phyloP scores from a whole-genome alignment of 2,797 vertebrate genomes.

The Hylomyscus alleni region DNA sequence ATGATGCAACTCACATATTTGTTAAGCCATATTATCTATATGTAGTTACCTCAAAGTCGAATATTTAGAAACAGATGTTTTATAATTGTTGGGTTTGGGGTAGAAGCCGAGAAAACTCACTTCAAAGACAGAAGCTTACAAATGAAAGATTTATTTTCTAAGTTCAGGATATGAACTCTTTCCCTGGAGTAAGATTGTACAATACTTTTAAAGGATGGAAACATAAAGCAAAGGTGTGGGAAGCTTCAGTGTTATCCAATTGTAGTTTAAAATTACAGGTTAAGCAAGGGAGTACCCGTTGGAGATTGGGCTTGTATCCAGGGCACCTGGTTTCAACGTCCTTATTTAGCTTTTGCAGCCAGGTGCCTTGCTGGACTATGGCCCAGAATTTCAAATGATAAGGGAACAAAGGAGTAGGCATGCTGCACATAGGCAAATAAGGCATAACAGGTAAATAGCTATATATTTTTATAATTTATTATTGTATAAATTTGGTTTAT shows the following conservation, averaged over 20 bases:
- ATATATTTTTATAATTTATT: background rate
- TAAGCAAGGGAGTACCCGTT: background rate
- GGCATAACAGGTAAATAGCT: background rate
- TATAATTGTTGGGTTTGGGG: background rate
- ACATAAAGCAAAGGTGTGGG: background rate
- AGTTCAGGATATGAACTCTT: background rate
- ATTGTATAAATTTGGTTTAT: background rate
- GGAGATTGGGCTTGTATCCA: background rate
- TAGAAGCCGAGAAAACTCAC: background rate
- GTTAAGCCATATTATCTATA: background rate
- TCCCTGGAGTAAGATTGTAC: background rate
- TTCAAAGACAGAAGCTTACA: background rate
- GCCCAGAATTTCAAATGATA: background rate
- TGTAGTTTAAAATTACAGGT: background rate
- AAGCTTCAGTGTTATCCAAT: background rate
- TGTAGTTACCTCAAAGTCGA: conserved; percentile 43
- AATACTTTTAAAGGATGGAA: background rate
- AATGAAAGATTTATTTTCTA: background rate
- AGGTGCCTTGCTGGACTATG: background rate
- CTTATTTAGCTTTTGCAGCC: background rate
- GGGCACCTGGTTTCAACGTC: background rate
- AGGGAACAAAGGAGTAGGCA: background rate
- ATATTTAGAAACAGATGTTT: conserved; percentile 39
- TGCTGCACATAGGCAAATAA: background rate
- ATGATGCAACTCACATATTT: background rate